These are phyloP conservation scores for Marmota monax DNA, from an alignment of 2,113 vertebrate species.

Conservation along the genomic window DNA sequence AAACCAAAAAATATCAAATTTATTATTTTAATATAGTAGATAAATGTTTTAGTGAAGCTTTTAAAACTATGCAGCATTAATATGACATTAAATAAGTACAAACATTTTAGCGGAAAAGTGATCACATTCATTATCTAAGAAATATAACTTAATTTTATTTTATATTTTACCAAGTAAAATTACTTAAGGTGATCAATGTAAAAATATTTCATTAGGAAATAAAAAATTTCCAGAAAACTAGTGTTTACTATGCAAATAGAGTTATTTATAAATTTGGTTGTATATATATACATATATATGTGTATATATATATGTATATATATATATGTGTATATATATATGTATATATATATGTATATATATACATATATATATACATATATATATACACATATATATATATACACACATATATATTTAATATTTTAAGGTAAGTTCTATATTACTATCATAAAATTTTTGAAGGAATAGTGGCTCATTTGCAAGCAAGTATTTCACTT, in stretches of 20 bases:
- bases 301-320: too few species aligned
- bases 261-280: neutral
- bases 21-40: neutral
- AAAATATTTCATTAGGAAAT: neutral
- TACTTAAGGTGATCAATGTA: neutral
- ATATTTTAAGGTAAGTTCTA: neutral
- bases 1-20: neutral
- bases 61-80: neutral
- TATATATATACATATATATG: too few species aligned
- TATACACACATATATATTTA: too few species aligned
- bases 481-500: slow-evolving; percentile 48
- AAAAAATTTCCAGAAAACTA: neutral
- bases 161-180: neutral
- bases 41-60: neutral
- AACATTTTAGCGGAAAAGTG: neutral
- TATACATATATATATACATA: too few species aligned
- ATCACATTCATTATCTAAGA: neutral
- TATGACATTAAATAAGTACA: neutral
- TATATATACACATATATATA: too few species aligned
- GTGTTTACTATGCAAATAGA: neutral
- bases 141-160: neutral
- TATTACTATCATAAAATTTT: neutral
- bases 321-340: too few species aligned
- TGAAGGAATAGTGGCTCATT: neutral
- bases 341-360: too few species aligned